Percentiles rank a stretch among this genome's conserved stretches.
These are phyloP conservation scores for Brenthis hecate DNA, from an alignment of 2,888 invertebrate genomes.

Conservation along the genomic window DNA sequence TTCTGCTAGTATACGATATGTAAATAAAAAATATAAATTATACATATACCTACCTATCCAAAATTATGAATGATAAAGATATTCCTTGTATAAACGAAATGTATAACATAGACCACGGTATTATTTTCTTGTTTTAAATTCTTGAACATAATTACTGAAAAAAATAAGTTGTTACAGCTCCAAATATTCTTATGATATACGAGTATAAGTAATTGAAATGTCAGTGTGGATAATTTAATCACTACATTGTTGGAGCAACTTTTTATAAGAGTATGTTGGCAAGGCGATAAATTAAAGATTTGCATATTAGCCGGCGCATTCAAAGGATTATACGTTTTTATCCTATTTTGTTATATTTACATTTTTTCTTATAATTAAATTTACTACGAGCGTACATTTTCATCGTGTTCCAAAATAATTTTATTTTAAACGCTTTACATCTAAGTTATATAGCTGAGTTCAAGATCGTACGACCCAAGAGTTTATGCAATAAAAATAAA, in stretches of 20 bases:
- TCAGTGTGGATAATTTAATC: constrained; percentile 56
- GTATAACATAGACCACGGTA: no score
- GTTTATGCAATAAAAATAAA: constrained; percentile 58
- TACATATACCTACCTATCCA: no score
- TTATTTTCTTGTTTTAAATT: no score
- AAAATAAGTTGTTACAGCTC: background rate
- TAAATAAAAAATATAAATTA: no score
- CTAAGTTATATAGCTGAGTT: background rate
- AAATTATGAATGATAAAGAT: no score
- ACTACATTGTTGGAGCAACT: constrained; percentile 56
- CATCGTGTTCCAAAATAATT: background rate
- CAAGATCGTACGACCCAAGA: constrained; percentile 21
- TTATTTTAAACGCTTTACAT: background rate
- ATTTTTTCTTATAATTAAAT: background rate
- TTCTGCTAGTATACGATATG: no score
- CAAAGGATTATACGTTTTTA: constrained; percentile 32
- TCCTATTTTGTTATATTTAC: background rate
- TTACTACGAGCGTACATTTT: background rate
- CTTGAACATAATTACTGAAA: background rate
- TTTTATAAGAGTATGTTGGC: constrained; percentile 46
- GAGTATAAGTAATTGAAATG: constrained; percentile 52
- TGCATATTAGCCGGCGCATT: constrained; percentile 57
- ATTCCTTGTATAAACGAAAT: no score
- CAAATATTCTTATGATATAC: constrained; percentile 31
- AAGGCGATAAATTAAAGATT: constrained; percentile 57